Base-by-base conservation (phyloP, 2,888 invertebrate genomes). In the Troides oblongomaculatus region DNA sequence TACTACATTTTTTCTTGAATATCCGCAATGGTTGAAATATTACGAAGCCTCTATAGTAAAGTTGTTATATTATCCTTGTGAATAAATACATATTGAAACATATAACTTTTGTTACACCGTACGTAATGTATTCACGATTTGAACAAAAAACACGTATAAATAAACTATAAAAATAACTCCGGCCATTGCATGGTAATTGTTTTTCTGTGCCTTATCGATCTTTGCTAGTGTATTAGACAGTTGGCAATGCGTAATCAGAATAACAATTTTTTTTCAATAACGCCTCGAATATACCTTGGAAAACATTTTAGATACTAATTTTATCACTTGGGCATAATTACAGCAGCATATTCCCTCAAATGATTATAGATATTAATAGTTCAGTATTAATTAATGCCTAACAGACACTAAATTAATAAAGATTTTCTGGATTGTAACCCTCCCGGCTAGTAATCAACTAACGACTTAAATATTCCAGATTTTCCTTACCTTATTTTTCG, bases 151-250 rank as follows among this genome's bases (percentile, higher is more conserved):
- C 1, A 39, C 43, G 30, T 36, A 57, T 43, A 64, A 64, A 58
- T 64, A 43, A 46, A 46, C 25, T 58, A 30, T 43, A 21, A 56
- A 58, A 58, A 64, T 43, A 56, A 64, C 36, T 56, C n/a, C 30
- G 36, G n/a, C 21, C 61, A 61, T 39, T 56, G 64, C 57, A 64
- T 50, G 50, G 36, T 43, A 57, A 64, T 64, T 57, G 36, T 21
- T 21, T 58, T 64, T 43, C 57, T 62, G 50, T 39, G 14, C 23
- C 43, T 57, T 56, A 64, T 23, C 57, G 39, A 39, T 56, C 57
- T 53, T 17, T 17, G 58, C 23, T 43, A 21, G 21, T 58, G 58
- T 39, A 58, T 58, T 64, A 60, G 61, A 59, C 36, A 66, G 60
- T 50, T 61, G 56, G 56, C 21, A 18, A 43, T 23, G 23, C 57